Evolutionary conservation across 2,113 vertebrate genomes (phyloP).

Genomic region (Misgurnus anguillicaudatus): DNA sequence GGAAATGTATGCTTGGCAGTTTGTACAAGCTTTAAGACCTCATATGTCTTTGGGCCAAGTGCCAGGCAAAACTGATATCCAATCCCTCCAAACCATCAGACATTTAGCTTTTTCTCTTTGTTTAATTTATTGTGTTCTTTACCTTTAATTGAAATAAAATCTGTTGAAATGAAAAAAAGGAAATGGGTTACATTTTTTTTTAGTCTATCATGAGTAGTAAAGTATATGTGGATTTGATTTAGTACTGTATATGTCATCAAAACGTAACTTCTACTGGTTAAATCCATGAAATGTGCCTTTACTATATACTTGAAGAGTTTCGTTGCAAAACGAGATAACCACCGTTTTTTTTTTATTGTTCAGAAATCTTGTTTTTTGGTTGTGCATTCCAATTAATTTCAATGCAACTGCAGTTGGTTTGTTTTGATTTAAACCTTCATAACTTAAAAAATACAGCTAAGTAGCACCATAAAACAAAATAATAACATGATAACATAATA

Average conservation of each 20-base stretch:
- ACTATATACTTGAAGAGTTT: no score
- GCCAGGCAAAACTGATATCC: slow-evolving; percentile 48
- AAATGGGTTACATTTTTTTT: slow-evolving; percentile 50
- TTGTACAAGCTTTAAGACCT: slow-evolving; percentile 58
- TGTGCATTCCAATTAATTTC: no score
- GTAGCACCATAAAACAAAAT: no score
- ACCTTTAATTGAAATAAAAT: slow-evolving; percentile 62
- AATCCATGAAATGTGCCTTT: slow-evolving; percentile 70
- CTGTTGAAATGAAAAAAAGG: slow-evolving; percentile 49
- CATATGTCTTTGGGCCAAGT: slow-evolving; percentile 53
- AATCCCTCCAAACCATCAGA: slow-evolving; percentile 60
- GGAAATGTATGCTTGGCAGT: slow-evolving; percentile 24
- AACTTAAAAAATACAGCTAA: no score
- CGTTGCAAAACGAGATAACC: no score
- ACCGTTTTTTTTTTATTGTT: no score
- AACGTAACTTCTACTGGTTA: not conserved
- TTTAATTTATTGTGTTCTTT: slow-evolving; percentile 71
- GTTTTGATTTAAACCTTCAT: no score
- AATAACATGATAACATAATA: no score
- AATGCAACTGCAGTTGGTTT: no score
- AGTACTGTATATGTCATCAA: not conserved
- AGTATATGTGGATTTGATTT: no score
- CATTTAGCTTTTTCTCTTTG: slow-evolving; percentile 63
- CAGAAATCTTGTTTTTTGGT: no score
- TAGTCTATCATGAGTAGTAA: slow-evolving; percentile 4